Base-by-base conservation (phyloP, 1,140 invertebrate species). In the Acromyrmex charruanus region DNA sequence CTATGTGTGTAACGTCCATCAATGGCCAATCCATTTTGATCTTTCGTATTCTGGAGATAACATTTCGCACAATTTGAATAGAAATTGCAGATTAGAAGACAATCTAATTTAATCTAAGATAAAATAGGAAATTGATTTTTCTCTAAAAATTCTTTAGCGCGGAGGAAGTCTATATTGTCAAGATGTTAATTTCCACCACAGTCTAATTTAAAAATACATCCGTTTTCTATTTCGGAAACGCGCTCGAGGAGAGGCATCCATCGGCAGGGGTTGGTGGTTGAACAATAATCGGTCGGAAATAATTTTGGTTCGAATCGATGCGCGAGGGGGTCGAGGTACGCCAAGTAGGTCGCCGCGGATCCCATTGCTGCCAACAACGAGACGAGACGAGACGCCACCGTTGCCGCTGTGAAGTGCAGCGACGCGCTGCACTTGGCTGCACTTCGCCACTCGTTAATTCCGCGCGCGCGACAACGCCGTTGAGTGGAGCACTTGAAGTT, bases 321-420 rank as follows among this genome's bases (percentile, higher is more conserved):
- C 25, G 81, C 87, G 88, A 94, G 88, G 94, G 94, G 94, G 95
- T 95, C 94, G 95, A 94, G 93, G 94, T 92, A 95, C 95, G 94
- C 92, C 93, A 95, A 95, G 94, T 95, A 95, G 94, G 95, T 95
- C 94, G 94, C 90, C 88, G 92, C 92, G 91, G 93, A 92, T 94
- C 90, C 87, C 93, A 94, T 91, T 93, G 93, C 94, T 94, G 92
- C 94, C 94, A 94, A 87, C 87, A 94, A 87, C 87, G 68, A 88
- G 82, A 87, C 86, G 71, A 87, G 82, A 35, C 31, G 31, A 35
- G 31, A 91, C 86, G 80, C 68, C 87, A 85, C 72, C 84, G 74
- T 5, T n/a, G 16, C 16, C 74, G 21, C 39, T n/a, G 35, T 21
- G 35, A 82, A 4, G 53, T 72, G 55, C 59, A 77, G n/a, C 72